Evolutionary conservation across 2,888 invertebrate genomes (phyloP), one percentile per base, ranked within the genome.

Genomic region (Loripinus fragilis): DNA sequence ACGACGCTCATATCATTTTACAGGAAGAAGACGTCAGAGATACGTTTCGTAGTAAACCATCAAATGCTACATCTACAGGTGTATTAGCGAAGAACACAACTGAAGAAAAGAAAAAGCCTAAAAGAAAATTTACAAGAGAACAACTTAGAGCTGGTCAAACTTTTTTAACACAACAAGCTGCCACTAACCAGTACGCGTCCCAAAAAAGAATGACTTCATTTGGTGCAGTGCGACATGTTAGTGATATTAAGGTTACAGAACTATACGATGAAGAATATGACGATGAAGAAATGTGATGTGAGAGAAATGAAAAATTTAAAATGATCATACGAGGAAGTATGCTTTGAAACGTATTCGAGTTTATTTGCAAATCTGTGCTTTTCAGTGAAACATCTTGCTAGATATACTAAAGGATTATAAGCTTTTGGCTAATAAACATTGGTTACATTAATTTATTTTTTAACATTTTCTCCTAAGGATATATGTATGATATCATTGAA

Each of bases 151-250:
- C 86, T 42, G 88, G 89, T 12, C 87, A 87, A 48, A 75, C 80
- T 0, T 80, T 86, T 64, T 84, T 88, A 12, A 60, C 20, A 1
- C 60, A 33, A 30, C 60, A 60, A 33, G 33, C 33, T 64, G 92
- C 91, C 42, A 88, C 86, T 67, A 92, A 91, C 79, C 88, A 90
- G 78, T 88, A 85, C 38, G 92, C 91, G 45, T 86, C 86, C 38
- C 92, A 92, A 81, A 81, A 82, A 23, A 91, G 92, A 10, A 92
- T 91, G 91, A 81, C 85, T 79, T 71, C 82, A 20, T 85, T 89
- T 66, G 89, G 89, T 2, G 81, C 87, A 23, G 81, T 81, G 0
- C 85, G 89, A 28, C 90, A 90, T 76, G 84, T 87, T 33, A 86
- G 88, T 41, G 90, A 90, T 78, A 86, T 89, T 15, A 83, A 78